Percentiles rank a stretch among this genome's conserved stretches.
phyloP scores from a whole-genome alignment of 2,797 vertebrate species.

The Hipposideros larvatus region DNA sequence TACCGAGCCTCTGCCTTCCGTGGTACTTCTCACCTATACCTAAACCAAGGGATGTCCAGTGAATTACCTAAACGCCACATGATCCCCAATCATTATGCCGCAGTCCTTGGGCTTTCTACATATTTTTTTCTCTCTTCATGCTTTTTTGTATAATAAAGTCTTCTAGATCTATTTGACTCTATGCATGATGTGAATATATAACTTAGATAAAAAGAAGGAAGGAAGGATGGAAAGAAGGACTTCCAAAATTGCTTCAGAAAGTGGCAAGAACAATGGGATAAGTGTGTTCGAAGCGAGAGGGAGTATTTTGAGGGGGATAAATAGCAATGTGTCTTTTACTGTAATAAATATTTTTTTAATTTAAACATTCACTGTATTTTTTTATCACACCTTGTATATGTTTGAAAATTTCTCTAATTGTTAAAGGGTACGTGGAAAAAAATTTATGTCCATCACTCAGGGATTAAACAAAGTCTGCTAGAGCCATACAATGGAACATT shows the following conservation, averaged over 20 bases:
- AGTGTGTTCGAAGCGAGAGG: too few species aligned
- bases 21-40: background rate
- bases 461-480: background rate
- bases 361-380: too few species aligned
- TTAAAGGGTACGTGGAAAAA: background rate
- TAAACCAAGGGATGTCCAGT: background rate
- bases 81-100: background rate
- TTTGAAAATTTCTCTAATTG: conserved; percentile 12
- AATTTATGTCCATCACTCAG: background rate
- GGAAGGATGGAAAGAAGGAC: too few species aligned
- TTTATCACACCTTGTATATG: background rate
- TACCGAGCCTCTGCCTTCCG: background rate
- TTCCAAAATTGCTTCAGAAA: too few species aligned
- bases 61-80: background rate
- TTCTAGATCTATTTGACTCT: background rate
- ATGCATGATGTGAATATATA: background rate
- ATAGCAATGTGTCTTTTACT: too few species aligned
- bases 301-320: too few species aligned
- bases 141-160: background rate
- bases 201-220: background rate
- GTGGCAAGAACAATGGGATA: too few species aligned
- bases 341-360: too few species aligned
- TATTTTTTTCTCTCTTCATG: background rate
- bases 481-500: background rate
- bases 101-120: background rate